Evolutionary conservation across 2,797 vertebrate genomes (phyloP).

Genomic region (Psittacula echo): DNA sequence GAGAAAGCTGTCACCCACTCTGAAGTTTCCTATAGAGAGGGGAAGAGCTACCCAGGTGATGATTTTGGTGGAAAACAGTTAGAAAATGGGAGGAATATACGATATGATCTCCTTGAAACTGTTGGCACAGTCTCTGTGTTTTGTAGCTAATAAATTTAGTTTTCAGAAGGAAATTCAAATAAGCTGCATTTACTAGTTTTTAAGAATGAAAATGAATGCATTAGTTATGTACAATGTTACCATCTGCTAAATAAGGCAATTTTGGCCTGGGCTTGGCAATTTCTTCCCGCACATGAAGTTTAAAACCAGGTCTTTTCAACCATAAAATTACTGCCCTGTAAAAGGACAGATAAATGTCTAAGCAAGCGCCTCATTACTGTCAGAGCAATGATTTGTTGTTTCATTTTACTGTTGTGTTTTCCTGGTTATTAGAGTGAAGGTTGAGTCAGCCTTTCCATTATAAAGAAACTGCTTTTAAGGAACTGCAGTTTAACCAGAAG

Average conservation of each 20-base stretch:
- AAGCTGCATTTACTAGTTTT: constrained; percentile 41
- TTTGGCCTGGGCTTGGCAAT: constrained; percentile 19
- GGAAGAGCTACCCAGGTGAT: constrained; percentile 29
- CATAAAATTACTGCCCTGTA: constrained; percentile 43
- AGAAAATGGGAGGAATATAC: constrained; percentile 2
- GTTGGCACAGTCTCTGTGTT: constrained; percentile 4
- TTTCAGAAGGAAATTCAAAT: constrained; percentile 49
- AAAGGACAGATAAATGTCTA: constrained; percentile 47
- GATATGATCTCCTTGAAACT: constrained; percentile 8
- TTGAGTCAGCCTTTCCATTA: constrained; percentile 25
- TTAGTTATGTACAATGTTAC: constrained; percentile 48
- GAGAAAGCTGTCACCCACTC: neutral
- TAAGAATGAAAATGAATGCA: constrained; percentile 26
- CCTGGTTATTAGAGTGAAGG: constrained; percentile 11
- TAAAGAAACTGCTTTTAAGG: constrained; percentile 34
- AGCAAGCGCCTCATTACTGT: constrained; percentile 25
- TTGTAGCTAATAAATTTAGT: constrained; percentile 62
- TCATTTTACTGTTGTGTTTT: constrained; percentile 39
- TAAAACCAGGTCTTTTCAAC: constrained; percentile 22
- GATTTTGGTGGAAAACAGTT: constrained; percentile 11
- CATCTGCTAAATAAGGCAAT: constrained; percentile 26
- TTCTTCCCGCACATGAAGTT: neutral
- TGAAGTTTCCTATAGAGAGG: neutral
- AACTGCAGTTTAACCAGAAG: neutral
- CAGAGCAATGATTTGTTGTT: constrained; percentile 45